Conservation (phyloP, 2,113 vertebrate genomes). For the Macroglossus sobrinus region DNA sequence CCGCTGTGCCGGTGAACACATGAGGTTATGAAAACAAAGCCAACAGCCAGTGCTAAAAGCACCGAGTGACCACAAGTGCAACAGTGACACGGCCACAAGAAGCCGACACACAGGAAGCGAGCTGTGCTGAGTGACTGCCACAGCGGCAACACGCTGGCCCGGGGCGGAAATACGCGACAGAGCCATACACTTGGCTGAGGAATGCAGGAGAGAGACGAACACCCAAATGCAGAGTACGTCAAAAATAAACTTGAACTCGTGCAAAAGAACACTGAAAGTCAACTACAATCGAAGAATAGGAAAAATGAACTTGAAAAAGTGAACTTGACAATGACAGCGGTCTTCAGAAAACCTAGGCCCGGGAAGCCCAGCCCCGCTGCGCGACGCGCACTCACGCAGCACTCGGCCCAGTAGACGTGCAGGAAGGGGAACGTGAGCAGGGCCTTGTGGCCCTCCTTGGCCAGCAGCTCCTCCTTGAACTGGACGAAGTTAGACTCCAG, state of each 20-base stretch:
- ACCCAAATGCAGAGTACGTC: neutral
- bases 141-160: fast-evolving
- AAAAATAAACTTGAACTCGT: no score
- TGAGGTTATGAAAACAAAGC: neutral
- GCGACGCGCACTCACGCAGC: conserved; percentile 89
- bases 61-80: neutral
- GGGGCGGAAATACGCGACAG: neutral
- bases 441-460: conserved; percentile 97
- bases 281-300: no score
- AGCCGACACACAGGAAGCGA: fast-evolving
- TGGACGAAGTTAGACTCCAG: conserved; percentile 99
- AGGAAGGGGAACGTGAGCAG: conserved; percentile 98
- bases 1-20: fast-evolving
- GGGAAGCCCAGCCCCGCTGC: fast-evolving
- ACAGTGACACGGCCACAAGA: neutral
- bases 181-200: fast-evolving
- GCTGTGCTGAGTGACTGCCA: neutral
- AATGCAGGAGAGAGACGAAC: no score
- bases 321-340: fast-evolving
- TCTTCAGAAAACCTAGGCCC: neutral
- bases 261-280: no score
- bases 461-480: conserved; percentile 98
- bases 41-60: neutral
- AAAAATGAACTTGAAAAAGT: neutral
- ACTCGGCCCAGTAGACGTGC: conserved; percentile 99